A percentile compares a stretch with the other conserved stretches of the same genome.
phyloP scores from a whole-genome alignment of 2,113 vertebrate species.

The Sceloporus undulatus region DNA sequence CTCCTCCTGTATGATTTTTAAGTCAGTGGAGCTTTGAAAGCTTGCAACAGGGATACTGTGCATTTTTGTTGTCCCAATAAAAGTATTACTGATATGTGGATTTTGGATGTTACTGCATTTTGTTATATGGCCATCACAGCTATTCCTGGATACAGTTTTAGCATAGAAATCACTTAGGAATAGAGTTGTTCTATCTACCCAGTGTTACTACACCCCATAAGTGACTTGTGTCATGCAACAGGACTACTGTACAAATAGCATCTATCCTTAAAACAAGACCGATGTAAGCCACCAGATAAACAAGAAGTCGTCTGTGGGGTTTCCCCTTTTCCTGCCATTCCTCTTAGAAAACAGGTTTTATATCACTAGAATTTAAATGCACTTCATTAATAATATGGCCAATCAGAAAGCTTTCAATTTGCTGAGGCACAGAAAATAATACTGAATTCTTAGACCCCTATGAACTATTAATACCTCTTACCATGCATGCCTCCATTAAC shows the following conservation, averaged over 20 bases:
- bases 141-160: too few species aligned
- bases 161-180: neutral
- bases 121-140: too few species aligned
- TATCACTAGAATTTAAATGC: neutral
- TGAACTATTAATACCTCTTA: constrained; percentile 72
- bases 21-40: too few species aligned
- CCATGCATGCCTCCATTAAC: constrained; percentile 99
- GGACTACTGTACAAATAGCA: neutral
- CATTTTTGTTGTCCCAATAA: too few species aligned
- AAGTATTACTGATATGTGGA: too few species aligned
- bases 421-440: neutral
- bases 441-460: neutral
- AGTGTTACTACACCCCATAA: neutral
- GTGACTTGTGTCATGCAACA: neutral
- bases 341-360: neutral
- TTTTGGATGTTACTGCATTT: too few species aligned
- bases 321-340: neutral
- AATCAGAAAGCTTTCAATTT: neutral
- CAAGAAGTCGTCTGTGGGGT: neutral
- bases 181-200: neutral
- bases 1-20: too few species aligned
- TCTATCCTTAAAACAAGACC: neutral
- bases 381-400: neutral
- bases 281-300: too few species aligned
- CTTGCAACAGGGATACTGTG: too few species aligned